Evolutionary conservation across 2,113 vertebrate genomes (phyloP), one percentile per base, ranked within the genome.

Genomic region (Miniopterus natalensis): DNA sequence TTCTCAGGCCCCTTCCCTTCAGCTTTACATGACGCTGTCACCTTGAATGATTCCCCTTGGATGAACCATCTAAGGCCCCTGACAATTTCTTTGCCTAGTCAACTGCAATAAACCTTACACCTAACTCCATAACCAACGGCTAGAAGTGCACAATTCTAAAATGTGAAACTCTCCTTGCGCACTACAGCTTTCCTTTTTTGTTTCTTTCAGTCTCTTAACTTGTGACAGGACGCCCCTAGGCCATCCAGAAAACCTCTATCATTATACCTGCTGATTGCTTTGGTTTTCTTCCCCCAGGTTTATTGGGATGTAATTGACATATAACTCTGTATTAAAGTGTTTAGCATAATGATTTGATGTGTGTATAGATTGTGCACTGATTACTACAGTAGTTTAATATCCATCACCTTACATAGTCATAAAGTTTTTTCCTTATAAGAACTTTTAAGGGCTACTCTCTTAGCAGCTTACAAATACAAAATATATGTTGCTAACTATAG

Each of bases 381-480:
- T 55, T 75, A 65, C 21, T 11, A 74, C 6, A 80, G 1, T 93
- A 29, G 47, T 23, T 75, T 89, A 94, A 40, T 5, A 83, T 59
- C 73, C 59, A 89, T 40, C 40, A 68, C 23, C 13, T 66, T 17
- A 68, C 12, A 53, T 23, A 29, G 40, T 45, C 61, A 61, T 23
- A 61, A 85, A 66, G 25, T 4, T 36, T 78, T 77, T 20, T 45
- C 49, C 63, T 57, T 63, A 18, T n/a, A 68, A 94, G 18, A 89
- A 75, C 6, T 59, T 89, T 66, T 88, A 94, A 57, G 47, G 6
- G 36, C 11, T 65, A 36, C 25, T 71, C 7, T 75, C 70, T 31
- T 23, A 90, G 70, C 47, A 90, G 70, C 51, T 84, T 93, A 63
- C 42, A 84, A 83, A 94, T 84, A 89, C 14, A 75, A 31, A 83